Conservation (phyloP, 2,797 vertebrate species). For the Cossypha polioptera region DNA sequence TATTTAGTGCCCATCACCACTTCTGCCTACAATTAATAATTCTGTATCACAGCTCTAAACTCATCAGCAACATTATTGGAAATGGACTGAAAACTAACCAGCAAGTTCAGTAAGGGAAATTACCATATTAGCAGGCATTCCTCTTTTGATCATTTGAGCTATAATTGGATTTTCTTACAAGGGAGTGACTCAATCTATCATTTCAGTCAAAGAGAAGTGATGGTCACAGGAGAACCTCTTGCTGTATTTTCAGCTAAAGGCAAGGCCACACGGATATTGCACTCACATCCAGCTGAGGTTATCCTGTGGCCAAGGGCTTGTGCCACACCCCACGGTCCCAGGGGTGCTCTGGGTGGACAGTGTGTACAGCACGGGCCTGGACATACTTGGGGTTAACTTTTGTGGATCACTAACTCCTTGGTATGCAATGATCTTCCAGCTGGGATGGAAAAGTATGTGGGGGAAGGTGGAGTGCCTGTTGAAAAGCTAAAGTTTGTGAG, state of each 20-base stretch:
- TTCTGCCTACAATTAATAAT: background rate
- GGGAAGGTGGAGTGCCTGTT: background rate
- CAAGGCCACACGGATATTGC: background rate
- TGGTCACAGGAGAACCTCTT: background rate
- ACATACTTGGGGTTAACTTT: background rate
- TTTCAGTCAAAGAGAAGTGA: background rate
- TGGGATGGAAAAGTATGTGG: background rate
- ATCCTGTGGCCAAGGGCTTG: background rate
- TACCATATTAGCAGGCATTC: background rate
- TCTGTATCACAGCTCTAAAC: background rate
- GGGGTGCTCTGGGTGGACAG: background rate
- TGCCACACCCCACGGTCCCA: background rate
- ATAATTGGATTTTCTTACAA: background rate
- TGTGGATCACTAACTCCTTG: background rate
- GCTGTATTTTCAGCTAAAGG: background rate
- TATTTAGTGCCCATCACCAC: background rate
- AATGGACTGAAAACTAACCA: background rate
- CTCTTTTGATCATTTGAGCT: background rate
- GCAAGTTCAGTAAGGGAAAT: background rate
- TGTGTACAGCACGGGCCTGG: background rate
- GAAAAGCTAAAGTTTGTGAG: background rate
- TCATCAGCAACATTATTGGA: background rate
- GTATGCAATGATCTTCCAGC: background rate
- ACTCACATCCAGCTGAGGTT: background rate
- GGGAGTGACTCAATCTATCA: rapidly evolving